A percentile compares a stretch with the other conserved stretches of the same genome.
Evolutionary conservation across 2,888 invertebrate species (phyloP).

Genomic region (Ellobium chinense): DNA sequence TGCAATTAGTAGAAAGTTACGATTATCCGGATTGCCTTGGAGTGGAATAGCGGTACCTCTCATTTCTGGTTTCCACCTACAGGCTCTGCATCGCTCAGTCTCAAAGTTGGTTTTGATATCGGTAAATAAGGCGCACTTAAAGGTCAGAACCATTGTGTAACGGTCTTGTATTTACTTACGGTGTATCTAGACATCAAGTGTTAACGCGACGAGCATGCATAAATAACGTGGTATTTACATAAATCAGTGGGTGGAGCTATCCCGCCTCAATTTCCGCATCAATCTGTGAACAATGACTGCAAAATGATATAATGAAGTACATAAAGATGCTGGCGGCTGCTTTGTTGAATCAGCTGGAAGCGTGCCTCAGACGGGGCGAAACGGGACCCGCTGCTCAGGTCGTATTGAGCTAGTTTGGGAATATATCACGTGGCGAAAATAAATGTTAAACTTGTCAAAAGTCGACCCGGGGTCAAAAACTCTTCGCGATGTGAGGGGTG

Average conservation of each 20-base stretch:
- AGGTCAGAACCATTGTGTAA: too few species aligned
- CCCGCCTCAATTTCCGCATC: neutral
- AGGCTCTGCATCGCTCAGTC: too few species aligned
- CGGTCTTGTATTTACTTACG: too few species aligned
- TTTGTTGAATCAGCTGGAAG: constrained; percentile 24
- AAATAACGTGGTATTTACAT: neutral
- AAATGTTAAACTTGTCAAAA: constrained; percentile 41
- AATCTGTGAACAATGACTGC: constrained; percentile 9
- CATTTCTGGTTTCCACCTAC: too few species aligned
- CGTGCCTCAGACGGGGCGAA: neutral
- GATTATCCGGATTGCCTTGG: too few species aligned
- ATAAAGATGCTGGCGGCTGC: neutral
- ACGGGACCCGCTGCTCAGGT: neutral
- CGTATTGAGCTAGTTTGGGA: neutral
- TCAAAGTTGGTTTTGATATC: too few species aligned
- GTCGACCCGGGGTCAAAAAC: constrained; percentile 13
- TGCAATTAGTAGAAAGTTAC: too few species aligned
- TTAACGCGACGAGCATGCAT: neutral
- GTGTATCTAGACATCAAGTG: neutral
- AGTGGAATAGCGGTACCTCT: too few species aligned
- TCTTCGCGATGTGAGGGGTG: neutral
- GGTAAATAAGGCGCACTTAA: too few species aligned
- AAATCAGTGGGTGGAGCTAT: neutral
- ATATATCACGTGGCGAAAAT: constrained; percentile 6
- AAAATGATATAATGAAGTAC: constrained; percentile 24